Base-by-base conservation (phyloP, 2,113 vertebrate species). In the Thalassarche chlororhynchos region DNA sequence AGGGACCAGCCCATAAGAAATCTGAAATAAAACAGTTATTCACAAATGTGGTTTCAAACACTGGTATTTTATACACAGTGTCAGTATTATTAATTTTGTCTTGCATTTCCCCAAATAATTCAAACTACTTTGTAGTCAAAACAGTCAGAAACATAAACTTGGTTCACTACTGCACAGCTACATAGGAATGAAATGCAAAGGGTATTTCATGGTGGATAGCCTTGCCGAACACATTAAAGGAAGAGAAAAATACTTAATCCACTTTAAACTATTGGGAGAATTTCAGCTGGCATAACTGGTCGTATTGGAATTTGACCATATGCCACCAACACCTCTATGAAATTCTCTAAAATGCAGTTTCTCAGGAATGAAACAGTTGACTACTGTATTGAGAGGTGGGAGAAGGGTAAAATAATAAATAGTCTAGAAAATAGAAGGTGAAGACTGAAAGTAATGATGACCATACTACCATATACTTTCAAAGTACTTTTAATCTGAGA, bases 21-120 rank as follows among this genome's bases (percentile, higher is more conserved):
- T 78, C 66, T 97, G 96, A 97, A 94, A 96, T 93, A 93, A 96
- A 96, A 88, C 87, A 97, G 94, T 95, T 96, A 96, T 96, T 96
- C 91, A 46, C 81, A 94, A 96, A 91, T 90, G 89, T 90, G 78
- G 38, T 93, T 95, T 95, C 91, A 93, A 96, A 93, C 87, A 77
- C 68, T 91, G 82, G 87, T 93, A 90, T 97, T 95, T 97, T 96
- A 96, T 96, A 97, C 89, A 96, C 91, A 90, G 38, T 96, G 95
- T 96, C 96, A 97, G 85, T 72, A 84, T 97, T 95, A 97, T 96
- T 97, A 96, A 97, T 96, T 93, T 95, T 77, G 76, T 92, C 89
- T 95, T 95, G 87, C 78, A 81, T 96, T 95, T 94, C 79, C 94
- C 91, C 36, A 71, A 96, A 93, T 96, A 94, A 96, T 76, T 96